phyloP scores from a whole-genome alignment of 1,140 invertebrate genomes.

The Proctacanthus coquilletti region DNA sequence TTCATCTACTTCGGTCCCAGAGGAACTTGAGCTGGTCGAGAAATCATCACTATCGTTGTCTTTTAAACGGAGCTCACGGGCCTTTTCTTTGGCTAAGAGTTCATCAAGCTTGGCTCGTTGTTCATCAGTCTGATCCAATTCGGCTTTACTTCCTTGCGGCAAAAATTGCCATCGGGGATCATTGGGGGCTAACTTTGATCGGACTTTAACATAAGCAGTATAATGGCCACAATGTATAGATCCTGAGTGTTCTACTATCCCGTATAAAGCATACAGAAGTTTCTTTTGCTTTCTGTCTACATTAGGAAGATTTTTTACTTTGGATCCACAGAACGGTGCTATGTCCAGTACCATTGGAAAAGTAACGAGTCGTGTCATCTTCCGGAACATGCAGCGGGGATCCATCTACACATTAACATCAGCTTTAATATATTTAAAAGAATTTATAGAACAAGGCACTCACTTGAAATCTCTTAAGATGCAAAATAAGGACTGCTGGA shows the following conservation, averaged over 20 bases:
- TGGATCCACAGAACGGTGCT: constrained; percentile 75
- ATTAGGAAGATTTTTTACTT: constrained; percentile 48
- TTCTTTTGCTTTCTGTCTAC: constrained; percentile 45
- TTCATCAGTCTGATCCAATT: constrained; percentile 25
- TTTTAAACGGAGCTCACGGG: constrained; percentile 20
- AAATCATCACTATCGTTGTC: constrained; percentile 32
- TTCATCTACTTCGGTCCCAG: constrained; percentile 21
- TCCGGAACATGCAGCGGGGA: constrained; percentile 42
- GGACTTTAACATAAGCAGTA: constrained; percentile 82
- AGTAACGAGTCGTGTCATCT: constrained; percentile 72
- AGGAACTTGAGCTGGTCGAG: constrained; percentile 36
- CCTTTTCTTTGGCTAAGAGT: constrained; percentile 25
- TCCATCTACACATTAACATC: constrained; percentile 19
- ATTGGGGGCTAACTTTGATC: constrained; percentile 34
- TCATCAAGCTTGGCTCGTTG: constrained; percentile 22
- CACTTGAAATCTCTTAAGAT: constrained; percentile 81
- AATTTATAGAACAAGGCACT: neutral
- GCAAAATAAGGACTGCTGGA: constrained; percentile 84
- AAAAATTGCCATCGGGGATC: constrained; percentile 53
- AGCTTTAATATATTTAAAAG: neutral
- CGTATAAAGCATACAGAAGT: constrained; percentile 81
- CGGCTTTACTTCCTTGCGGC: constrained; percentile 37
- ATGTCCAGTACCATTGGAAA: constrained; percentile 80
- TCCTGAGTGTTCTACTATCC: constrained; percentile 88
- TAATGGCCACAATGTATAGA: constrained; percentile 86